Conservation (phyloP, 1,140 invertebrate genomes). For the Orchestia grillus region DNA sequence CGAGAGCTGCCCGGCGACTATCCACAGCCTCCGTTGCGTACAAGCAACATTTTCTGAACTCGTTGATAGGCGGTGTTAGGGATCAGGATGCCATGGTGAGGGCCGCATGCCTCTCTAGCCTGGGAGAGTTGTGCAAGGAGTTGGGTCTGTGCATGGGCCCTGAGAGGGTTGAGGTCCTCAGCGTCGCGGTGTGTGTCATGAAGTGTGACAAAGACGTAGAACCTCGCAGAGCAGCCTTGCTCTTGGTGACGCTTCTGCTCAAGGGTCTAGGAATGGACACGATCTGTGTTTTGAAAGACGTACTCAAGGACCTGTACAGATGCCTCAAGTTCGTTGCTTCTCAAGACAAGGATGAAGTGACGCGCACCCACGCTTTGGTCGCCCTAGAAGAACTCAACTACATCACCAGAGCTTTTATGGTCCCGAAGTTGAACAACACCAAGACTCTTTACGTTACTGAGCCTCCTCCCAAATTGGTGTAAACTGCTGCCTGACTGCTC, state of each 20-base stretch:
- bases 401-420: constrained; percentile 78
- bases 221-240: constrained; percentile 83
- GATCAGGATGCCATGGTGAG: constrained; percentile 82
- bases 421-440: constrained; percentile 75
- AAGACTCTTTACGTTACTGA: constrained; percentile 77
- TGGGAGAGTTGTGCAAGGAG: constrained; percentile 85
- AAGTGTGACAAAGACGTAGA: constrained; percentile 73
- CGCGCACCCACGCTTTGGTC: constrained; percentile 81
- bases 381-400: constrained; percentile 83
- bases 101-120: constrained; percentile 85
- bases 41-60: constrained; percentile 80
- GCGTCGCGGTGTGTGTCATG: constrained; percentile 45
- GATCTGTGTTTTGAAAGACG: constrained; percentile 77
- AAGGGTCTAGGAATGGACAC: constrained; percentile 81
- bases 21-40: constrained; percentile 84
- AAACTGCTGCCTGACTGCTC: background rate
- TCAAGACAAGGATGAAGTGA: constrained; percentile 78
- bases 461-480: constrained; percentile 61
- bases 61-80: constrained; percentile 79
- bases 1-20: constrained; percentile 80
- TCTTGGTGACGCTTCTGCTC: constrained; percentile 81
- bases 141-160: constrained; percentile 81
- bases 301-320: constrained; percentile 80
- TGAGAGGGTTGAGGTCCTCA: constrained; percentile 78
- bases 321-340: constrained; percentile 78